Conservation (phyloP, 2,888 invertebrate genomes). For the Rotaria macrura region DNA sequence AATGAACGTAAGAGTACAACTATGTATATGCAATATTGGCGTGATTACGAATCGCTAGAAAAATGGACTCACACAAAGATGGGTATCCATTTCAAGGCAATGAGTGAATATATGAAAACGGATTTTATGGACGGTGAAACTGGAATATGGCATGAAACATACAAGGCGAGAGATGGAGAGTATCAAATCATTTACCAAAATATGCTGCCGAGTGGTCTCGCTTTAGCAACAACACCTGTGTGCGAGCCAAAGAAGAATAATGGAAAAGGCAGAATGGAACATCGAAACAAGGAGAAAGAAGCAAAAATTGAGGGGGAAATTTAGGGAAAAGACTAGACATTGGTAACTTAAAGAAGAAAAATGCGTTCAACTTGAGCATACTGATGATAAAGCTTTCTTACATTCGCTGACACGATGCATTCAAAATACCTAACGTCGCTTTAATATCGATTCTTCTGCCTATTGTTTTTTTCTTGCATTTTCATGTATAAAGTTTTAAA, state of each 20-base stretch:
- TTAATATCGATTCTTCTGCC: too few relatives aligned
- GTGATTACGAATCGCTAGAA: not conserved
- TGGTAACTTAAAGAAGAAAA: too few relatives aligned
- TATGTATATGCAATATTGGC: not conserved
- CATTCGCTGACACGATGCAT: too few relatives aligned
- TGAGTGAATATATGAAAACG: not conserved
- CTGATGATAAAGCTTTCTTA: too few relatives aligned
- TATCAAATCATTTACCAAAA: not conserved
- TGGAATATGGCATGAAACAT: constrained; percentile 7
- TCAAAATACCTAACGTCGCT: too few relatives aligned
- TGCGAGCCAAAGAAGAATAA: not conserved
- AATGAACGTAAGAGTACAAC: not conserved
- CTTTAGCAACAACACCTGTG: not conserved
- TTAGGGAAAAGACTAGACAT: too few relatives aligned
- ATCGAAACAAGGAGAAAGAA: not conserved
- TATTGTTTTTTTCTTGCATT: too few relatives aligned
- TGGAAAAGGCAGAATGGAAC: not conserved
- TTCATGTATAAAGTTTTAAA: too few relatives aligned
- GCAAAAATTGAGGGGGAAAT: not conserved
- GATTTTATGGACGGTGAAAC: not conserved
- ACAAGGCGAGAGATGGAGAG: not conserved
- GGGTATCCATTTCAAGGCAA: not conserved
- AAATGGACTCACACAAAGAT: not conserved
- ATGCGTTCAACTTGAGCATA: too few relatives aligned
- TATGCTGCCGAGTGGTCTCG: not conserved